phyloP scores from a whole-genome alignment of 2,113 vertebrate species.

The Larimichthys crocea region DNA sequence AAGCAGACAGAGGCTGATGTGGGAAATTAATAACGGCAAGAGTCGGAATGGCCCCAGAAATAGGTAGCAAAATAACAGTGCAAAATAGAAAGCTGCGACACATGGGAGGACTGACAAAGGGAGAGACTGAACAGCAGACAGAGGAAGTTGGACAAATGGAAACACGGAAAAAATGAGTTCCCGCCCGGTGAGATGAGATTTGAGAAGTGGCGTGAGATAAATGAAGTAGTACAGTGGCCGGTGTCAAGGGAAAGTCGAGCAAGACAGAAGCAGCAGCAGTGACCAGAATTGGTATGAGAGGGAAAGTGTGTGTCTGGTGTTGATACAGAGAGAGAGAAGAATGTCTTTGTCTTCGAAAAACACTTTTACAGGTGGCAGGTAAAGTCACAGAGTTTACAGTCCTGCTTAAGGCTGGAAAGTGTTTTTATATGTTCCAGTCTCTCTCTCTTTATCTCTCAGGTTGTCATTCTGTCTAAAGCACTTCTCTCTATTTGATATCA shows the following conservation, averaged over 20 bases:
- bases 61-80: slow-evolving; percentile 38
- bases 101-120: slow-evolving; percentile 35
- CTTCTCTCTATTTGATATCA: slow-evolving; percentile 13
- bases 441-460: slow-evolving; percentile 6
- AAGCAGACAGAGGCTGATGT: slow-evolving; percentile 37
- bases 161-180: slow-evolving; percentile 16
- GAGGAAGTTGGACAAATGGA: slow-evolving; percentile 42
- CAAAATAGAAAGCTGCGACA: slow-evolving; percentile 21
- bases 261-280: slow-evolving; percentile 13
- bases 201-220: slow-evolving; percentile 52
- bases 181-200: slow-evolving; percentile 35
- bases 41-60: slow-evolving; percentile 28
- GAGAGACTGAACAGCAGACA: slow-evolving; percentile 46
- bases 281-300: slow-evolving; percentile 42
- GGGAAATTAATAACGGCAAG: slow-evolving; percentile 48
- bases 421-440: slow-evolving; percentile 4
- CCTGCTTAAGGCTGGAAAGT: slow-evolving; percentile 3
- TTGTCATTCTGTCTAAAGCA: slow-evolving; percentile 22
- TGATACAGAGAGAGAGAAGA: neutral
- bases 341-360: slow-evolving; percentile 23
- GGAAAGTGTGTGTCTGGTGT: neutral
- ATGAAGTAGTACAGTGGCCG: slow-evolving; percentile 52
- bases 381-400: slow-evolving; percentile 14
- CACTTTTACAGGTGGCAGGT: slow-evolving; percentile 37
- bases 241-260: slow-evolving; percentile 21